Percentiles rank a stretch among this genome's conserved stretches.
Conservation (phyloP, 2,888 invertebrate species). For the Cremastobaeus sp. region DNA sequence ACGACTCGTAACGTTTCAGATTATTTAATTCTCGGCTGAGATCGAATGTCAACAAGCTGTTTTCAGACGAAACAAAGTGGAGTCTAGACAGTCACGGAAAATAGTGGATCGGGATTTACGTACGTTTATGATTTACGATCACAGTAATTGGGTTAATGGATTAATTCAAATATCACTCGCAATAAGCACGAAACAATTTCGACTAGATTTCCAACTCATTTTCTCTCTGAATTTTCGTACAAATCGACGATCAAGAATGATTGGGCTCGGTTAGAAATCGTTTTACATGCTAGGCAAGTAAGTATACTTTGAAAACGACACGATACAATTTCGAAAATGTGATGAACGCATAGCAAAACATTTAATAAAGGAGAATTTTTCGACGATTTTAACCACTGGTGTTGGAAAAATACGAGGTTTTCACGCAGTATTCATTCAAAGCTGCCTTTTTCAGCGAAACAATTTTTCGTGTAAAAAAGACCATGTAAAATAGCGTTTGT, state of each 20-base stretch:
- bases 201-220: too few relatives aligned
- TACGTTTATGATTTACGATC: conserved; percentile 1
- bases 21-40: background rate
- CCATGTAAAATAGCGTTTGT: conserved; percentile 77
- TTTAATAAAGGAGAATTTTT: conserved; percentile 2
- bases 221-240: too few relatives aligned
- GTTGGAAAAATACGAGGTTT: conserved; percentile 34
- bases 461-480: conserved; percentile 65
- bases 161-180: too few relatives aligned
- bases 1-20: conserved; percentile 10
- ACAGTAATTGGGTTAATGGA: too few relatives aligned
- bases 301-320: too few relatives aligned
- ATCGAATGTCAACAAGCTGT: conserved; percentile 8
- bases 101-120: too few relatives aligned
- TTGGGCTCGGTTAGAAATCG: too few relatives aligned
- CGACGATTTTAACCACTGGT: conserved; percentile 15
- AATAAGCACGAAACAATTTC: too few relatives aligned
- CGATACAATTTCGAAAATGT: conserved; percentile 14
- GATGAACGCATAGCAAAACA: conserved; percentile 4
- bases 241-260: too few relatives aligned
- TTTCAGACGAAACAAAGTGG: too few relatives aligned
- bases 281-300: too few relatives aligned
- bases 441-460: conserved; percentile 53
- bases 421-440: conserved; percentile 52
- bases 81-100: too few relatives aligned